Evolutionary conservation across 2,888 invertebrate genomes (phyloP), one percentile per base, ranked within the genome.

Genomic region (Nowickia ferox): DNA sequence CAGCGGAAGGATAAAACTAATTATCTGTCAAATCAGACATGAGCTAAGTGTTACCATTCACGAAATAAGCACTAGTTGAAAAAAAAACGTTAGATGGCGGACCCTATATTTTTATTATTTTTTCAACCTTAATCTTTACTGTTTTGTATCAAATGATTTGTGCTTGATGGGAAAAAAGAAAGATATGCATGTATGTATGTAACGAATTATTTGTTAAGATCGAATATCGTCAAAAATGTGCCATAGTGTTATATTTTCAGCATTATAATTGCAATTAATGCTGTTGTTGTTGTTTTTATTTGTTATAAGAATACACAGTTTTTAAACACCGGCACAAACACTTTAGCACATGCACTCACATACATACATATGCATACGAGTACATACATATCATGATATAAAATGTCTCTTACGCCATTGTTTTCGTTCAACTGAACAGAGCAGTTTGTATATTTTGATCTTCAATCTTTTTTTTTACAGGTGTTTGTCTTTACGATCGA

Each of bases 401-500:
- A 55, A 68, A 81, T 74, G 80, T 81, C 79, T 65, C 72, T 65
- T 65, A 55, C 30, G 79, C 57, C 83, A 80, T 87, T 88, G 78
- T 79, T 75, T 71, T 75, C 69, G 42, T 44, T 81, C 72, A 84
- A 76, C 51, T 86, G 79, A 44, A 15, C 19, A 40, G 38, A 77
- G 71, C 22, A 69, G 76, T 30, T 74, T 63, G 53, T 61, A 68
- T 78, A 69, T 86, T 87, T 79, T 79, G 87, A 74, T 83, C 74
- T 80, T 10, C 63, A 75, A 75, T 79, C 74, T 83, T 30, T 30
- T 30, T 30, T 46, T 84, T 68, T 83, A 87, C 87, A 88, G 87
- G 88, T 88, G 88, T 87, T 87, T 84, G 79, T 87, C 85, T 83
- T 87, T 82, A 86, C 84, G 86, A 84, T 82, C 79, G 84, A 79